phyloP scores from a whole-genome alignment of 2,797 vertebrate species.

The Serranus cabrilla region DNA sequence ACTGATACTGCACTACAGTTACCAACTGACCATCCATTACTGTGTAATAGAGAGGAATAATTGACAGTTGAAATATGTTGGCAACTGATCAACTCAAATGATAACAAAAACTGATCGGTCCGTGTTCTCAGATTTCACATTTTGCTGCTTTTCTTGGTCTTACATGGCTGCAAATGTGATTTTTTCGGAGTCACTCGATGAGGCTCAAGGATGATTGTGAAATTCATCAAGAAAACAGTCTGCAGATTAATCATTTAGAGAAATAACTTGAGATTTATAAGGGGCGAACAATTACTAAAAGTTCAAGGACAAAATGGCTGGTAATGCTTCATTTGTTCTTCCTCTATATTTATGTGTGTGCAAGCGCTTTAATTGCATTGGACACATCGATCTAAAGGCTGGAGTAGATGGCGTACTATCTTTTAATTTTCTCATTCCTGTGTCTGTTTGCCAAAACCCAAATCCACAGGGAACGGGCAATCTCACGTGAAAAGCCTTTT shows the following conservation, averaged over 20 bases:
- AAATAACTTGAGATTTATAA: not conserved
- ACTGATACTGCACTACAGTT: not conserved
- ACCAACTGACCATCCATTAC: not conserved
- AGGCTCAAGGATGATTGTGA: constrained; percentile 5
- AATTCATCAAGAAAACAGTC: constrained; percentile 1
- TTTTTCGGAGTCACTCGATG: not conserved
- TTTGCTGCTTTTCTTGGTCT: no score
- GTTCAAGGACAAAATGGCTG: not conserved
- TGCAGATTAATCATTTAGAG: not conserved
- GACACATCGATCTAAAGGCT: constrained; percentile 14
- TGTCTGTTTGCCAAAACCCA: constrained; percentile 24
- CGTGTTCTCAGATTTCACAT: not conserved
- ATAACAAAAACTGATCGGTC: not conserved
- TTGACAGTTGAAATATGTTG: not conserved
- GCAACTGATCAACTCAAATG: not conserved
- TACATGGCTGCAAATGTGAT: not conserved
- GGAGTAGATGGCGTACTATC: not conserved
- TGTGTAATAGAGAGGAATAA: not conserved
- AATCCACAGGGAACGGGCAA: constrained; percentile 43
- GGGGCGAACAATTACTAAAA: not conserved
- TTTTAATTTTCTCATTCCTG: constrained; percentile 35
- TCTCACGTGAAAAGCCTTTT: constrained; percentile 64
- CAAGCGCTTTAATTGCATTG: not conserved
- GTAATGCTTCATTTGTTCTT: not conserved
- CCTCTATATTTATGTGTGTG: constrained; percentile 1